These are phyloP conservation scores for Diplodus puntazzo DNA, from an alignment of 2,797 vertebrate genomes.

Conservation along the genomic window DNA sequence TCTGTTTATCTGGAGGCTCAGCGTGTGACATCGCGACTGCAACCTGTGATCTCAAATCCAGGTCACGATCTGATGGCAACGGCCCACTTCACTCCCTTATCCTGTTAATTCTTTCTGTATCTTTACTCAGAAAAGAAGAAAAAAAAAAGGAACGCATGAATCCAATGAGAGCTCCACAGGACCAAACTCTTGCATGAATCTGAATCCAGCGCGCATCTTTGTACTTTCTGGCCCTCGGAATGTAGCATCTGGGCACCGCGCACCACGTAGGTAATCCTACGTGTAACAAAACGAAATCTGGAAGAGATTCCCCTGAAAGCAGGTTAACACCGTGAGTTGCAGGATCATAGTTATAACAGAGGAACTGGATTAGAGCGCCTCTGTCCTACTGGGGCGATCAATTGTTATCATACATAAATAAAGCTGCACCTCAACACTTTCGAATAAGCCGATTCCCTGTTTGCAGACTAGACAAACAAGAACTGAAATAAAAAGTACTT, in stretches of 20 bases:
- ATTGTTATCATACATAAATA: background rate
- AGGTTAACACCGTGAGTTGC: background rate
- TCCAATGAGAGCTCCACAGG: background rate
- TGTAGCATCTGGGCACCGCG: background rate
- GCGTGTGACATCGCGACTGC: background rate
- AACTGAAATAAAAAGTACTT: too few relatives aligned
- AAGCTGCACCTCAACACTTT: background rate
- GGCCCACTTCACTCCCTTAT: constrained; percentile 4
- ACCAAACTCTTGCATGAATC: background rate
- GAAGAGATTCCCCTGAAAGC: background rate
- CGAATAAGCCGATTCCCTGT: too few relatives aligned
- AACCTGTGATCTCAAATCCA: constrained; percentile 38
- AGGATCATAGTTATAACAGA: background rate
- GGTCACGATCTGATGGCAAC: constrained; percentile 33
- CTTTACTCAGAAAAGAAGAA: background rate
- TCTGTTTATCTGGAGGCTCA: background rate
- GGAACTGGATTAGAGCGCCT: background rate
- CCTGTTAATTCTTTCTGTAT: background rate
- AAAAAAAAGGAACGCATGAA: background rate
- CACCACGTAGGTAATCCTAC: constrained; percentile 3
- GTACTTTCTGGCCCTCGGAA: background rate
- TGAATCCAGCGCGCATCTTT: background rate
- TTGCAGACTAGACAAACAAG: too few relatives aligned
- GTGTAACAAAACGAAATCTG: constrained; percentile 2
- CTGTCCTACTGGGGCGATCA: background rate